phyloP scores from a whole-genome alignment of 2,797 vertebrate species.

The Saxicola maurus region DNA sequence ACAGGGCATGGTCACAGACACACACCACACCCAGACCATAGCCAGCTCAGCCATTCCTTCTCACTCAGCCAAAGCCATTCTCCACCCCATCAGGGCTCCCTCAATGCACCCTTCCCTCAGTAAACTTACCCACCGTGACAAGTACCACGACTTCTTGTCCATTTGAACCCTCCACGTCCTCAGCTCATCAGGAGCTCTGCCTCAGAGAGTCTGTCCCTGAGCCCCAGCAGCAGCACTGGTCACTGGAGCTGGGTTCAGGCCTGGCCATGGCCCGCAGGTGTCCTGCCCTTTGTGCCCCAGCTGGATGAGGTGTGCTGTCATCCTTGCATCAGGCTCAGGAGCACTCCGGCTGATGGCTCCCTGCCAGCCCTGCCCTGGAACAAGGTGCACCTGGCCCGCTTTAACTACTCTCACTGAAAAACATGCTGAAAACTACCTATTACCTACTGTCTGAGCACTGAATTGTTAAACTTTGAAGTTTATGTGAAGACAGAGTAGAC shows the following conservation, averaged over 20 bases:
- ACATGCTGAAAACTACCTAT: rapidly evolving
- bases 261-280: too few relatives aligned
- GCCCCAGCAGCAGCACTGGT: neutral
- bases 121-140: neutral
- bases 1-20: neutral
- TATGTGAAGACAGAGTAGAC: neutral
- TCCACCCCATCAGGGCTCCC: neutral
- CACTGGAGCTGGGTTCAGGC: too few relatives aligned
- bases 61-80: neutral
- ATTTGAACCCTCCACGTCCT: rapidly evolving
- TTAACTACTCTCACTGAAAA: neutral
- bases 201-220: neutral
- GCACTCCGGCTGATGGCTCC: neutral
- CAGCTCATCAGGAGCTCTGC: neutral
- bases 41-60: neutral
- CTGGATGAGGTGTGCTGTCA: neutral
- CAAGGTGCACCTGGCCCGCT: neutral
- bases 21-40: neutral
- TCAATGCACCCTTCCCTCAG: neutral
- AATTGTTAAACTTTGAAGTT: neutral
- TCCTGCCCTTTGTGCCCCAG: rapidly evolving
- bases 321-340: rapidly evolving
- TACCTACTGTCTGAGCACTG: rapidly evolving
- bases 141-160: rapidly evolving
- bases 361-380: neutral